These are phyloP conservation scores for Rhinogobio ventralis DNA, from an alignment of 2,797 vertebrate genomes.

Conservation along the genomic window DNA sequence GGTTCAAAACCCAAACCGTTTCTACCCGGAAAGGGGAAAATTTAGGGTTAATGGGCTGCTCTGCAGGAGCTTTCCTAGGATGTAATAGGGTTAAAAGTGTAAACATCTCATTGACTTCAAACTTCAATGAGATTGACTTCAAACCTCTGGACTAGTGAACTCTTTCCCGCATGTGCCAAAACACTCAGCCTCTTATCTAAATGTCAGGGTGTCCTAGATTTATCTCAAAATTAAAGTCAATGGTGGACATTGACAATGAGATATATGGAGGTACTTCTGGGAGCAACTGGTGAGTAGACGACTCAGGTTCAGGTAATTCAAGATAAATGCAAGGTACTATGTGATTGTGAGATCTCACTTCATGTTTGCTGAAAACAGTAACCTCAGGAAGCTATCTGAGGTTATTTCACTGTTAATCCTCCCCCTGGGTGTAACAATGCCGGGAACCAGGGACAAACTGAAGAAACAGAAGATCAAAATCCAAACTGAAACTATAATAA, in stretches of 20 bases:
- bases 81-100: conserved; percentile 1
- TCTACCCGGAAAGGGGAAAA: neutral
- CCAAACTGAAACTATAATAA: no score
- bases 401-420: neutral
- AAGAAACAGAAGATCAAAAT: no score
- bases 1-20: neutral
- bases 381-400: neutral
- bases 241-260: neutral
- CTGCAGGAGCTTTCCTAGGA: neutral
- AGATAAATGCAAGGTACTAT: neutral
- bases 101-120: conserved; percentile 14
- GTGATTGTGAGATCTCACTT: neutral
- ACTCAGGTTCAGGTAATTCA: neutral
- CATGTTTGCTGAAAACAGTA: neutral
- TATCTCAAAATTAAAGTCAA: neutral
- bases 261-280: neutral
- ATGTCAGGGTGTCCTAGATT: neutral
- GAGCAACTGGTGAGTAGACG: neutral
- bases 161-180: neutral
- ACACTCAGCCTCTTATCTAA: neutral
- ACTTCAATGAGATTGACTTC: neutral
- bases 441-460: no score
- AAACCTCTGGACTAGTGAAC: neutral
- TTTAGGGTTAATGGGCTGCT: neutral
- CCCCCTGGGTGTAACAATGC: neutral